Conservation (phyloP, 2,888 invertebrate species). For the Trichacis sp. region DNA sequence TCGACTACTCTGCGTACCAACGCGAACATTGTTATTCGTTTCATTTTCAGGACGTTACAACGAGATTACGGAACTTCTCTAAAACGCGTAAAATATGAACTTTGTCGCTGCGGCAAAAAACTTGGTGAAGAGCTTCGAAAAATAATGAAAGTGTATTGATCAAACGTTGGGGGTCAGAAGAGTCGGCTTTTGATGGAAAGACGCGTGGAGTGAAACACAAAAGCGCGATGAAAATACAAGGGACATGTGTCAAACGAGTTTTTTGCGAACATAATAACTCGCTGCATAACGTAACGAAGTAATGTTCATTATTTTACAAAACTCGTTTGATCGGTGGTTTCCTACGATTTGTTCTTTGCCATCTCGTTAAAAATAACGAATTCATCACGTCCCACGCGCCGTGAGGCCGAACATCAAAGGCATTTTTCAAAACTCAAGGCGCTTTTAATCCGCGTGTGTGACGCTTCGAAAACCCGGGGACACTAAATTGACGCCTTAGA, state of each 20-base stretch:
- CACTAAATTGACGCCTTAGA: background rate
- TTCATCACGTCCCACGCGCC: slow-evolving; percentile 1
- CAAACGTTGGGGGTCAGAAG: background rate
- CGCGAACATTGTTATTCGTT: no score
- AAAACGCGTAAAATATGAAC: background rate
- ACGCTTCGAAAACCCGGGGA: background rate
- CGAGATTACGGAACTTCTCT: background rate
- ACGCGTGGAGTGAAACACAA: background rate
- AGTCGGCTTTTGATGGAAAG: background rate
- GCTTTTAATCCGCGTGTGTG: background rate
- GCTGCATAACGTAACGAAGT: background rate
- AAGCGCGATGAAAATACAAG: background rate
- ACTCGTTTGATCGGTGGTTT: background rate
- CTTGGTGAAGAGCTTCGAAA: background rate
- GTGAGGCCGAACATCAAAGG: background rate
- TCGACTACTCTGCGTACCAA: no score
- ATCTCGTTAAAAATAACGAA: slow-evolving; percentile 1
- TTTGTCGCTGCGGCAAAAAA: background rate
- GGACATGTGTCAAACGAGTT: background rate
- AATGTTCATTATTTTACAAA: no score
- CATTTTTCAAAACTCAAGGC: background rate
- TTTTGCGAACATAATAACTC: background rate
- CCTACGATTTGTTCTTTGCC: background rate
- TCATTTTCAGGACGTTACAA: no score
- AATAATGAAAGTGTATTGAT: background rate